Base-by-base conservation (phyloP, 2,113 vertebrate species). In the Etheostoma cragini region DNA sequence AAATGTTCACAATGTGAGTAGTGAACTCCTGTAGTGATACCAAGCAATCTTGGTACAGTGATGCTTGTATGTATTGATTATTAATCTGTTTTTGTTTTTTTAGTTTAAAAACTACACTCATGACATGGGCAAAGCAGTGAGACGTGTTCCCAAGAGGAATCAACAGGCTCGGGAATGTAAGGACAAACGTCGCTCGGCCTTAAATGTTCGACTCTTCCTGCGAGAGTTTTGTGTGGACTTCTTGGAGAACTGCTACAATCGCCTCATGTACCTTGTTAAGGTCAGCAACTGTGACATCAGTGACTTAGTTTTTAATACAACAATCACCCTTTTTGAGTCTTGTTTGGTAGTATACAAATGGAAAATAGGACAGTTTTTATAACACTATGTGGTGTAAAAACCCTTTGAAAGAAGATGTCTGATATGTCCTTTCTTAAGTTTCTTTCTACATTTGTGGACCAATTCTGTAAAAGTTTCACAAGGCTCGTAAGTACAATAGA, bases 261-360 rank as follows among this genome's bases (percentile, higher is more conserved):
- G 92, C 16, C 96, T 99, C 76, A 98, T 99, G 98, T 97, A 96
- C 80, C 93, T 96, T 1, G 98, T 99, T 58, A 99, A 99, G 97
- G 98, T 99, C 81, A 13, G 86, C 19, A 8, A 1, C 45, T 53
- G 22, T 30, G 1, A 35, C 5, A 12, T 2, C 1, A 67, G 38
- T 33, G 2, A 26, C 2, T 53, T 10, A 26, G 26, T n/a, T n/a
- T n/a, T n/a, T n/a, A n/a, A n/a, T n/a, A n/a, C n/a, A n/a, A n/a
- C n/a, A n/a, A 26, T 16, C 8, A 42, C 5, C 10, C 16, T 21
- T 35, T 8, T 19, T 65, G 21, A 15, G 22, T 52, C 60, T 62
- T 42, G 1, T 50, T 50, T 12, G 50, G 16, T 30, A 49, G 46
- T 11, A 53, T 35, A 10, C 70, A 49, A 58, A 72, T 54, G 5